These are phyloP conservation scores for Henricia sp. DNA, from an alignment of 53 echinoderm and acorn worm species.

Conservation along the genomic window DNA sequence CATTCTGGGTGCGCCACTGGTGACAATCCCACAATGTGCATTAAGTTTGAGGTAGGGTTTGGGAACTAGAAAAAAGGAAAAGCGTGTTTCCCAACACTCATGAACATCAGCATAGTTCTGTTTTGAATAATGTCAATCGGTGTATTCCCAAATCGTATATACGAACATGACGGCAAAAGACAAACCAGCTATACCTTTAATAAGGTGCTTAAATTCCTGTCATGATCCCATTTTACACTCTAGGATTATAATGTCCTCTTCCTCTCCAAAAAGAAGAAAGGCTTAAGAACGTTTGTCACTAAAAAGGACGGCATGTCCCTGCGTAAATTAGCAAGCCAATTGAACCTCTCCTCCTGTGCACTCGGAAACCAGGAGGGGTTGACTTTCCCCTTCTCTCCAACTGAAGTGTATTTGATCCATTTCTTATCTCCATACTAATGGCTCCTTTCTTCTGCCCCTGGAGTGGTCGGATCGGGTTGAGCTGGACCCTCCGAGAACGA, in stretches of 20 bases:
- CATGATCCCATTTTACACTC: background rate
- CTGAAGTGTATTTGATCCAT: constrained; percentile 54
- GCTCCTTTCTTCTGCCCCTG: constrained; percentile 7
- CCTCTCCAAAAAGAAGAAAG: background rate
- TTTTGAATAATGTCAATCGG: too few relatives aligned
- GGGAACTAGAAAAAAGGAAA: too few relatives aligned
- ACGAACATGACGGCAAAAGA: too few relatives aligned
- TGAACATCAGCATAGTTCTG: too few relatives aligned
- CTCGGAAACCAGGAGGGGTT: constrained; percentile 28
- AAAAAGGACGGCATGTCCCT: background rate
- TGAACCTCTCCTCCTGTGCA: background rate
- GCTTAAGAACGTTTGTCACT: background rate
- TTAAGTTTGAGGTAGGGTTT: too few relatives aligned
- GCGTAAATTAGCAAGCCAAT: background rate
- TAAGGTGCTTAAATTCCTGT: background rate
- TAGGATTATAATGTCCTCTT: too few relatives aligned
- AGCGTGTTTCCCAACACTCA: too few relatives aligned
- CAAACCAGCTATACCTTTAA: background rate
- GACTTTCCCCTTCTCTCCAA: background rate
- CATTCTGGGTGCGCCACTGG: too few relatives aligned
- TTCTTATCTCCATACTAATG: constrained; percentile 51
- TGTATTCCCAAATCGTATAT: too few relatives aligned
- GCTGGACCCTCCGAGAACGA: background rate
- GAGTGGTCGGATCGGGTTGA: background rate
- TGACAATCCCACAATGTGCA: too few relatives aligned